phyloP scores from a whole-genome alignment of 2,113 vertebrate genomes.

The Plecotus auritus region DNA sequence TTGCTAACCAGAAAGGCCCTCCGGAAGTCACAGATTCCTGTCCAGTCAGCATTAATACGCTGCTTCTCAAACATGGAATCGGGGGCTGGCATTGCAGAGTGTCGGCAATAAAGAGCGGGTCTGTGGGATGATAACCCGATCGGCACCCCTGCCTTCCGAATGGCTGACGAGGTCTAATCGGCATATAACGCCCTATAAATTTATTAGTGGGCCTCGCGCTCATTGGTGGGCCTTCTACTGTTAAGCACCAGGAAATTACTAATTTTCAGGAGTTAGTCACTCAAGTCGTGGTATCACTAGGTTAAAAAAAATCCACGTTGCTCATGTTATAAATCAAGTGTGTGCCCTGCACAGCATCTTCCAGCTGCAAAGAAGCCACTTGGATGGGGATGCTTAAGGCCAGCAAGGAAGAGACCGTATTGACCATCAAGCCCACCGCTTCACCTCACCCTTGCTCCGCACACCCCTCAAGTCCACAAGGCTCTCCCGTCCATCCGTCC shows the following conservation, averaged over 20 bases:
- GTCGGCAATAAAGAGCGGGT: slow-evolving; percentile 64
- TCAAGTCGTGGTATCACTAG: slow-evolving; percentile 71
- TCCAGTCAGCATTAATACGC: slow-evolving; percentile 50
- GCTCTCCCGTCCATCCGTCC: neutral
- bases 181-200: slow-evolving; percentile 82
- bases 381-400: neutral
- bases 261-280: slow-evolving; percentile 81
- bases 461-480: neutral
- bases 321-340: slow-evolving; percentile 60
- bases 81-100: slow-evolving; percentile 65
- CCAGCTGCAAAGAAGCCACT: neutral
- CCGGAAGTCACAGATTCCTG: slow-evolving; percentile 23
- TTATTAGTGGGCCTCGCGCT: slow-evolving; percentile 73
- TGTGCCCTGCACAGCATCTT: neutral
- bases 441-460: neutral
- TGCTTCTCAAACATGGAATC: slow-evolving; percentile 39
- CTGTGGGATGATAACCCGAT: slow-evolving; percentile 60
- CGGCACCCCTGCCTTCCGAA: slow-evolving; percentile 65
- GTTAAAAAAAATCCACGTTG: neutral
- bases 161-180: slow-evolving; percentile 75
- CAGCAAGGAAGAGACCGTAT: rapidly evolving
- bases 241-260: slow-evolving; percentile 82
- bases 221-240: slow-evolving; percentile 72
- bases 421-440: neutral
- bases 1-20: neutral